phyloP scores from a whole-genome alignment of 2,113 vertebrate genomes.

The Mus musculus region DNA sequence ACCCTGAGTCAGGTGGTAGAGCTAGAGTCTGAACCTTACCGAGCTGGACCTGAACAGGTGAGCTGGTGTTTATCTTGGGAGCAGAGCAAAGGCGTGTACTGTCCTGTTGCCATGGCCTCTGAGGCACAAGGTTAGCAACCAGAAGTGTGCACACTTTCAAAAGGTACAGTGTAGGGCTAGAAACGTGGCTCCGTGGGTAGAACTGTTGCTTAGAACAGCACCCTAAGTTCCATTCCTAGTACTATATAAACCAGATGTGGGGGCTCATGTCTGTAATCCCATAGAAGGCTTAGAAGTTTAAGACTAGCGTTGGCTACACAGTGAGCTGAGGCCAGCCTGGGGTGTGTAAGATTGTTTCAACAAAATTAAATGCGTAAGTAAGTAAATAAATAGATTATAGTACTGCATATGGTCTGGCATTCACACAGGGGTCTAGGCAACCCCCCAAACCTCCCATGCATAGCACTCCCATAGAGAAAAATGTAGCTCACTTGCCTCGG shows the following conservation, averaged over 20 bases:
- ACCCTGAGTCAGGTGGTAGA: not conserved
- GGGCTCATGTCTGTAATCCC: not conserved
- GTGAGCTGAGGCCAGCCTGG: not conserved
- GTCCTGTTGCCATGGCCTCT: not conserved
- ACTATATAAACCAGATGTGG: not conserved
- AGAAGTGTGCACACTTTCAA: not conserved
- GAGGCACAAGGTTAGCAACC: not conserved
- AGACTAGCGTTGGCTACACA: not conserved
- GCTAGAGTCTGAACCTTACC: not conserved
- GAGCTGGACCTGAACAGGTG: not conserved
- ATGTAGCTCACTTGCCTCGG: not conserved
- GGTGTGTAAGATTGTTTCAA: not conserved
- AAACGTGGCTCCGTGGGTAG: not conserved
- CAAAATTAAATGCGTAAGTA: not conserved
- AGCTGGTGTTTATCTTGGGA: not conserved
- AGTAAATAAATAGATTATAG: not conserved
- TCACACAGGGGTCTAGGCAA: not conserved
- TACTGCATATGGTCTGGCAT: not conserved
- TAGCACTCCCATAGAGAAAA: constrained; percentile 11
- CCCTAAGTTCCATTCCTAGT: not conserved
- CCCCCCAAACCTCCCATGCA: not conserved
- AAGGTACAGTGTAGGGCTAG: not conserved
- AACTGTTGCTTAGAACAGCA: too few species aligned
- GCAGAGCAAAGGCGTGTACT: not conserved
- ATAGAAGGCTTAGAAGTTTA: not conserved